Evolutionary conservation across 1,140 invertebrate species (phyloP), one percentile per base, ranked within the genome.

Genomic region (Bombus affinis): DNA sequence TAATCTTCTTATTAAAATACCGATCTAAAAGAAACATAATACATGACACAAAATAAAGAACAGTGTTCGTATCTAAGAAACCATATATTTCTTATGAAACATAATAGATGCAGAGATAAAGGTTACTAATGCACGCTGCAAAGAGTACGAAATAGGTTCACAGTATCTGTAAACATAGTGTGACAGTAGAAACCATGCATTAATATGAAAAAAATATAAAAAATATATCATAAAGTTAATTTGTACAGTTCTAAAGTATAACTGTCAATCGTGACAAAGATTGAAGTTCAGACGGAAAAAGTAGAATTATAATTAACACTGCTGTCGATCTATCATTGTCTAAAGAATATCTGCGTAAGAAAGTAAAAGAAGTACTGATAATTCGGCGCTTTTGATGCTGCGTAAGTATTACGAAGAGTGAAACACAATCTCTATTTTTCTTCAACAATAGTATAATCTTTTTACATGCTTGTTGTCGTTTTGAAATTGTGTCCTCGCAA

Each of bases 151-250:
- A 28, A n/a, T 28, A 9, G 39, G 1, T 53, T 75, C 59, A 28
- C 28, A 62, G 62, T 74, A 57, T 18, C 12, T 59, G 79, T 66
- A 57, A 76, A 80, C 75, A 88, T 42, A 39, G 13, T 28, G 35
- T 25, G 35, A 53, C 25, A 6, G 66, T 42, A 86, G 72, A 81
- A 9, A 81, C 10, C 35, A 77, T 59, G n/a, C 75, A n/a, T 80
- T 57, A 44, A 47, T 68, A 57, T 71, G 47, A n/a, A 65, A 44
- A 81, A 73, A 85, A 85, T 85, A 85, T 85, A 83, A 83, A 90
- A 90, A 87, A 89, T 87, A 90, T 87, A 75, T 68, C 37, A 42
- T 71, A 76, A 88, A 86, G 65, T 74, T 75, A 72, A 71, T 80
- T 81, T 81, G 65, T 88, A 83, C 83, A 65, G n/a, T 83, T 39